Conservation (phyloP, 1,140 invertebrate genomes). For the Dendrolimus punctatus region DNA sequence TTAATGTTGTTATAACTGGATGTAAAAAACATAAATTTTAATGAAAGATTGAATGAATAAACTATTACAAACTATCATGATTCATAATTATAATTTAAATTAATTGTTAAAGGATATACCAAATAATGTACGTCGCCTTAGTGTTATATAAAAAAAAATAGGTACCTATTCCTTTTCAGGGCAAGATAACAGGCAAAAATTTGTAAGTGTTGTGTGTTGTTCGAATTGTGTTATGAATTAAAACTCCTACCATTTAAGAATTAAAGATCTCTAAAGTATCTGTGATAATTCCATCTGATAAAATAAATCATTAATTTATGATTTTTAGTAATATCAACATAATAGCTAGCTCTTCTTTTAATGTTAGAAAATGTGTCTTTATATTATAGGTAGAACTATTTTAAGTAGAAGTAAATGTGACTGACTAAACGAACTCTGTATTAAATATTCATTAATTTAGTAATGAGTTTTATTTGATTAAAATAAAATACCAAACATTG, state of each 20-base stretch:
- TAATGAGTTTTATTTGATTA: slow-evolving; percentile 15
- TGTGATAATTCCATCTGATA: slow-evolving; percentile 68
- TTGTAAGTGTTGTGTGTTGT: no score
- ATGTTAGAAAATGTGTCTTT: slow-evolving; percentile 12
- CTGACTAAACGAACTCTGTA: slow-evolving; percentile 51
- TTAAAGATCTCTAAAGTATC: slow-evolving; percentile 68
- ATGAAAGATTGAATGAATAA: no score
- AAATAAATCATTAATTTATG: slow-evolving; percentile 64
- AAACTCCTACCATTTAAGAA: slow-evolving; percentile 63
- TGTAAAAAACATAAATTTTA: no score
- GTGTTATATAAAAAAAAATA: no score
- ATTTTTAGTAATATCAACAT: slow-evolving; percentile 41
- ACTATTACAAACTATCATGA: no score
- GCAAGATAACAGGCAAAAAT: no score
- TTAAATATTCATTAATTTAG: slow-evolving; percentile 25
- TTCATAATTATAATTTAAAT: no score
- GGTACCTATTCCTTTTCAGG: no score
- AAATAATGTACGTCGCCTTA: no score
- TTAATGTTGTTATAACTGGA: no score
- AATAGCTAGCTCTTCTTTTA: slow-evolving; percentile 12
- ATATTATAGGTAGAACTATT: slow-evolving; percentile 4
- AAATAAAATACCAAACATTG: slow-evolving; percentile 3
- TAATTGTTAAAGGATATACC: no score
- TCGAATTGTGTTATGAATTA: slow-evolving; percentile 4
- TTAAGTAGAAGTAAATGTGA: slow-evolving; percentile 19